Conservation (phyloP, 2,113 vertebrate species). For the Tangachromis dhanisi region DNA sequence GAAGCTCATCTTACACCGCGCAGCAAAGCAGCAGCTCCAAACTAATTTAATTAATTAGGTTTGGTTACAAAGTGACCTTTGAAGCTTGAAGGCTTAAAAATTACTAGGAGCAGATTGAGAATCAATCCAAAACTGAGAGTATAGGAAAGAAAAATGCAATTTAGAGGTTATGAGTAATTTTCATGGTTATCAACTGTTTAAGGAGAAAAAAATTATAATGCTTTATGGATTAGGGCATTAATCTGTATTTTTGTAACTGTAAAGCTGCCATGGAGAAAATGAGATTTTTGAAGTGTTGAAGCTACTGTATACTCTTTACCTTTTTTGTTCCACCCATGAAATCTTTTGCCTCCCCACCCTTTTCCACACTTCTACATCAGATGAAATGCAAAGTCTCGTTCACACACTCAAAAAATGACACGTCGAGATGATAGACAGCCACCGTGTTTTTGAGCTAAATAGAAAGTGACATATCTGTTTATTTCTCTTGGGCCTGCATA, state of each 20-base stretch:
- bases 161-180: neutral
- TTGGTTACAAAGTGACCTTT: conserved; percentile 62
- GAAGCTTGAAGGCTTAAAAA: conserved; percentile 46
- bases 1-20: conserved; percentile 15
- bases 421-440: conserved; percentile 60
- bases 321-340: neutral
- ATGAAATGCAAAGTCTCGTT: conserved; percentile 32
- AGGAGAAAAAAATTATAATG: neutral
- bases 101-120: conserved; percentile 35
- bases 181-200: neutral
- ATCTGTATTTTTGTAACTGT: neutral
- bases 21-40: conserved; percentile 20
- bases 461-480: conserved; percentile 68
- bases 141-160: neutral
- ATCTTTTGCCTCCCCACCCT: neutral
- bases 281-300: neutral
- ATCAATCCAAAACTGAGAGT: conserved; percentile 14
- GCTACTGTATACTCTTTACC: neutral
- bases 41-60: conserved; percentile 61
- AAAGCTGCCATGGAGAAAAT: neutral
- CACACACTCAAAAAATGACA: conserved; percentile 21
- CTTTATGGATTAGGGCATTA: neutral
- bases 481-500: conserved; percentile 58
- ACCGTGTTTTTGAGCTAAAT: conserved; percentile 59
- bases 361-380: neutral